phyloP scores from a whole-genome alignment of 2,888 invertebrate species.

The Acanthopleura granulata region DNA sequence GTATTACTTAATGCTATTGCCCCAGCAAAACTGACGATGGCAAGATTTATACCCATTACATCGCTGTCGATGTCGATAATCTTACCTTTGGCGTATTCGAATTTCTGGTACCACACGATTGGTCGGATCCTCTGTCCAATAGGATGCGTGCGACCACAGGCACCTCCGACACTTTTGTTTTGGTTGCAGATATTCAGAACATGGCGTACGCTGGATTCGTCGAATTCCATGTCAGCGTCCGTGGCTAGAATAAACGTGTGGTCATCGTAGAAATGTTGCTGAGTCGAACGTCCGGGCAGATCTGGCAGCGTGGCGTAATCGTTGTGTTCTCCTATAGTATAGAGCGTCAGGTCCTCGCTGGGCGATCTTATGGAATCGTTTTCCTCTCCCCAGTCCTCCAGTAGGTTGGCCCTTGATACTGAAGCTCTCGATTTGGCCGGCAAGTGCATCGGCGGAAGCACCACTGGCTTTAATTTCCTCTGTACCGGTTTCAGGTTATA shows the following conservation, averaged over 20 bases:
- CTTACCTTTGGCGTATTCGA: conserved; percentile 52
- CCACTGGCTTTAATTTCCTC: background rate
- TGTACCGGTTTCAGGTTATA: background rate
- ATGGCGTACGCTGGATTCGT: conserved; percentile 33
- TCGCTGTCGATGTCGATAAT: no score
- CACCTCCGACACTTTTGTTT: conserved; percentile 40
- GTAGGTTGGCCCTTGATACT: background rate
- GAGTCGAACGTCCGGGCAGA: background rate
- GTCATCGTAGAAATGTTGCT: conserved; percentile 26
- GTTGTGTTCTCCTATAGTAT: background rate
- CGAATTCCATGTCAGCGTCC: conserved; percentile 48
- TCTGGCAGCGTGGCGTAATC: background rate
- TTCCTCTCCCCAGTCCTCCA: conserved; percentile 11
- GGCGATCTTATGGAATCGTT: background rate
- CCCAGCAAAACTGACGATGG: no score
- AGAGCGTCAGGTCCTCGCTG: background rate
- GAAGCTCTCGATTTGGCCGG: background rate
- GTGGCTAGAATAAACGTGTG: conserved; percentile 46
- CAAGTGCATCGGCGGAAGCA: background rate
- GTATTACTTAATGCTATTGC: no score
- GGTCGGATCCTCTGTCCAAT: conserved; percentile 39
- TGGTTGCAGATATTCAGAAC: conserved; percentile 38
- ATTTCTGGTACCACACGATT: conserved; percentile 52
- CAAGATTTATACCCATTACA: no score
- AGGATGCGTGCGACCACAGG: conserved; percentile 47